Evolutionary conservation across 2,113 vertebrate genomes (phyloP), one percentile per base, ranked within the genome.

Genomic region (Pyxicephalus adspersus): DNA sequence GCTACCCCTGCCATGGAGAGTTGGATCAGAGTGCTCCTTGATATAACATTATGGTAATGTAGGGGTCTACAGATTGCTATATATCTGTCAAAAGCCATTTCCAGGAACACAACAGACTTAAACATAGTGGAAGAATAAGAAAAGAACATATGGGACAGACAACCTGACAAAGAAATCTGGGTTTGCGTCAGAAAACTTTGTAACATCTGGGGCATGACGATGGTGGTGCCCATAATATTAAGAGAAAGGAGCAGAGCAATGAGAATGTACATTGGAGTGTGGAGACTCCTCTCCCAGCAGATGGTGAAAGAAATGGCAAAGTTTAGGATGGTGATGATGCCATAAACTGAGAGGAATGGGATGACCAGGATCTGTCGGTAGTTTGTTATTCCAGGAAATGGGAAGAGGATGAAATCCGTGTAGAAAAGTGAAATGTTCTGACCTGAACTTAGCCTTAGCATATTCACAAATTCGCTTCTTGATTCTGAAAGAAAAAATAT

Each of bases 141-240:
- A 64, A 89, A 85, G 85, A 95, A 94, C 92, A 95, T 95, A 82
- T 96, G 95, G 13, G 86, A 77, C 77, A 95, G 76, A 80, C 95
- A 95, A 61, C 85, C 80, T 0, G 83, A 57, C 83, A 92, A 63
- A 0, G 91, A 93, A 84, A 95, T 89, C 34, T 23, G 58, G 54
- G 86, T 86, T 79, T 85, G 71, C 76, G 55, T 71, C 0, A 87
- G 86, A 60, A 95, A 87, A 55, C 75, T 58, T 0, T 93, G 79
- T 4, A 94, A 83, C 87, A 91, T 87, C 63, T 85, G 83, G 0
- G 94, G 94, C 11, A 85, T 87, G 87, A 82, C 88, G 0, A 89
- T 60, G 3, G 11, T 77, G 4, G 64, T 77, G n/a, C 76, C 31
- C 19, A 31, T 20, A 28, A 94, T 31, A 84, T 92, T 90, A 3